Base-by-base conservation (phyloP, 2,113 vertebrate species). In the Dasypus novemcinctus region DNA sequence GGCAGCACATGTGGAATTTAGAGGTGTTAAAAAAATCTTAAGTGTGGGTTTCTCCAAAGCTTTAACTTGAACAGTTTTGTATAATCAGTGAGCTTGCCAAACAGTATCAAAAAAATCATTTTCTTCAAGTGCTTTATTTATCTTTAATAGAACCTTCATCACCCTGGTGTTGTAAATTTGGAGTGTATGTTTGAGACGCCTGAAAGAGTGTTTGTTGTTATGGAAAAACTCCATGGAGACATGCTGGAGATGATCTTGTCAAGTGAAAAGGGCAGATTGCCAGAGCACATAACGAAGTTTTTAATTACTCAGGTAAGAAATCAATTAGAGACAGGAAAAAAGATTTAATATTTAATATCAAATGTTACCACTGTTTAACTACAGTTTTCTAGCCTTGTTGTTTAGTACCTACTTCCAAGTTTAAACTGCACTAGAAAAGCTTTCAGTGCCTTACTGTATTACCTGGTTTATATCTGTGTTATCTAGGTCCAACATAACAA, bases 181-280 rank as follows among this genome's bases (percentile, higher is more conserved):
- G 99, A 99, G 97, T 99, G 99, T 97, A 99, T 99, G 99, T 99
- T 99, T 89, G 99, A 99, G 98, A 99, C 99, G 0, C 99, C 99
- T 0, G 99, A 99, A 98, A 98, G 99, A 95, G 99, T 99, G 94
- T 99, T 99, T 95, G 99, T 99, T 94, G 99, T 99, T 98, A 99
- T 99, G 99, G 99, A 99, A 98, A 99, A 99, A 98, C 99, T 99
- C 97, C 99, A 99, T 97, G 99, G 99, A 97, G 99, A 99, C 98
- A 99, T 99, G 99, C 97, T 99, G 98, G 99, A 99, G 98, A 99
- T 99, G 99, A 99, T 99, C 98, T 98, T 99, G 98, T 99, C 99
- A 97, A 99, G 99, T 97, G 99, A 99, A 98, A 99, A 99, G 95
- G 99, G 99, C 95, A 99, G 99, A 88, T 98, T 99, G 98, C 99